Base-by-base conservation (phyloP, 2,113 vertebrate genomes). In the Cyprinodon variegatus region DNA sequence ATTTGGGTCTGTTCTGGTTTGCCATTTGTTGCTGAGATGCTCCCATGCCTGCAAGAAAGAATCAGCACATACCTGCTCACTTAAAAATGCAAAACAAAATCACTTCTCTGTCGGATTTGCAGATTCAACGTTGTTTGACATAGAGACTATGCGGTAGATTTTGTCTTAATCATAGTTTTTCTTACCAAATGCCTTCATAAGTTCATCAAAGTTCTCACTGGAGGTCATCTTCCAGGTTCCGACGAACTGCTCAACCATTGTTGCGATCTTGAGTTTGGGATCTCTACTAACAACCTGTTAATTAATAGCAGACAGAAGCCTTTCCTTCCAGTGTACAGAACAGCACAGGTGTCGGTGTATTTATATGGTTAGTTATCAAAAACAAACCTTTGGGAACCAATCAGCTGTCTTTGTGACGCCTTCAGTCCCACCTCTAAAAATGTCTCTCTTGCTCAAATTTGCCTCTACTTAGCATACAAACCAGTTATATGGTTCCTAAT, bases 141-240 rank as follows among this genome's bases (percentile, higher is more conserved):
- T 29, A 50, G 14, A 50, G 46, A 15, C 15, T 14, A 4, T 45
- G 11, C 1, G 9, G 5, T 45, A 45, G 43, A 29, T 29, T 45
- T 45, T 11, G 11, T 45, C 11, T 45, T 45, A 11, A 2, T 7
- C 43, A 2, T 11, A 10, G 2, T 29, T 60, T 11, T 79, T 86
- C 96, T 93, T 91, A 98, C 97, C 96, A 46, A 97, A 67, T 82
- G 95, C 95, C 78, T 96, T 97, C 97, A 98, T 97, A 82, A 97
- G 98, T 69, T 96, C 96, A 79, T 97, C 95, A 78, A 98, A 97
- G 79, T 96, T 94, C 46, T 98, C 96, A 2, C 95, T 97, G 92
- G 93, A 91, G 73, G 95, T 1, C 53, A 99, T 96, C 83, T 96
- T 98, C 97, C 97, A 99, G 43, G 95, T 96, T 62, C 96, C 97